phyloP scores from a whole-genome alignment of 2,113 vertebrate genomes.

The Vulpes vulpes region DNA sequence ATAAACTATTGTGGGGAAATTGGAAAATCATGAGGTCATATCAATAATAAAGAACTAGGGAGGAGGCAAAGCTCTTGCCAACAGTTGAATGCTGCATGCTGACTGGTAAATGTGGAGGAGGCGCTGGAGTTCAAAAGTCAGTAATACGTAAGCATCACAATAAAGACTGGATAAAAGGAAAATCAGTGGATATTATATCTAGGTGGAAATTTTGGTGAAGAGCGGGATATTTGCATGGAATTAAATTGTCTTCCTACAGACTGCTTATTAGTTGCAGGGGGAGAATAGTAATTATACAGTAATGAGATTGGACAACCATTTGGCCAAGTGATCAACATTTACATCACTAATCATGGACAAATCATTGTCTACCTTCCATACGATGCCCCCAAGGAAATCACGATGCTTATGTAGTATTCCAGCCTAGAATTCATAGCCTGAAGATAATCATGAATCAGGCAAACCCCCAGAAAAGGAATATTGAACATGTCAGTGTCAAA shows the following conservation, averaged over 20 bases:
- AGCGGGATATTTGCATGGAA: not conserved
- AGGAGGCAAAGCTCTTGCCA: not conserved
- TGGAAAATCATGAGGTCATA: not conserved
- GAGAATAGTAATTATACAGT: not conserved
- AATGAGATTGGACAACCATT: not conserved
- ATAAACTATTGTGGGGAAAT: not conserved
- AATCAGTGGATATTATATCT: not conserved
- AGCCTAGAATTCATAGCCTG: not conserved
- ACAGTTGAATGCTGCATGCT: not conserved
- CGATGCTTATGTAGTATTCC: not conserved
- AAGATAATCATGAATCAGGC: not conserved
- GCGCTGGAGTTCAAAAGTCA: not conserved
- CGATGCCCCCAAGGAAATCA: not conserved
- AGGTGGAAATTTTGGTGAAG: constrained; percentile 32
- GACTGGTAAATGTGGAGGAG: not conserved
- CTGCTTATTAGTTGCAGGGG: not conserved
- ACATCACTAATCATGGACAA: not conserved
- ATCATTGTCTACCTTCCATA: not conserved
- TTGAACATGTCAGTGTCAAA: not conserved
- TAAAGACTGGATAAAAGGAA: not conserved
- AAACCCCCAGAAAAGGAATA: not conserved
- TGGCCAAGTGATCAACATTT: not conserved
- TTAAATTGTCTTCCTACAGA: not conserved
- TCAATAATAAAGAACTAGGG: not conserved
- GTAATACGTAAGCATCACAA: not conserved